phyloP scores from a whole-genome alignment of 1,140 invertebrate species.

The Drosophila bifasciata region DNA sequence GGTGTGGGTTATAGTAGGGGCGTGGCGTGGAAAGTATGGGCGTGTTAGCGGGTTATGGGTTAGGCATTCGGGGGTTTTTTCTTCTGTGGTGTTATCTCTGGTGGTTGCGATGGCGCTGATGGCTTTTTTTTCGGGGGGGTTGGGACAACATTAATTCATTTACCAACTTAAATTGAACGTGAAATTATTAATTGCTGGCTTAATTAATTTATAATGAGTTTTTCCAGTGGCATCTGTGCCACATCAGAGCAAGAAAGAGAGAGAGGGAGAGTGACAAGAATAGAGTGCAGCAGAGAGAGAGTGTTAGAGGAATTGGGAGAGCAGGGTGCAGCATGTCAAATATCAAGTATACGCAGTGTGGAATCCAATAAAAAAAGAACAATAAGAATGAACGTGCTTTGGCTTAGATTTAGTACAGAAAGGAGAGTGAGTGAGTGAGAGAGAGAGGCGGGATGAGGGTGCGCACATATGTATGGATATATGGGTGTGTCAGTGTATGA shows the following conservation, averaged over 20 bases:
- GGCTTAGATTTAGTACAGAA: too few relatives aligned
- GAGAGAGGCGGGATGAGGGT: too few relatives aligned
- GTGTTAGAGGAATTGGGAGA: slow-evolving; percentile 3
- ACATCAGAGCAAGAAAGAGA: slow-evolving; percentile 41
- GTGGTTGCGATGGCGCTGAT: slow-evolving; percentile 28
- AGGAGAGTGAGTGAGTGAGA: too few relatives aligned
- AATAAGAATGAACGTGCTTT: neutral
- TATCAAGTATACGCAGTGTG: slow-evolving; percentile 48
- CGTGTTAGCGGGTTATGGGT: neutral
- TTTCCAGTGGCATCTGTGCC: slow-evolving; percentile 58
- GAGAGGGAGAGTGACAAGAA: neutral
- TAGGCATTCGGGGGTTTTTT: slow-evolving; percentile 33
- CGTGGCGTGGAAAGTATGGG: neutral
- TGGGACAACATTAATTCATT: slow-evolving; percentile 64
- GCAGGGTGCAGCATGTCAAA: slow-evolving; percentile 34
- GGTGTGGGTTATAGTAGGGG: neutral
- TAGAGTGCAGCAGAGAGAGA: neutral
- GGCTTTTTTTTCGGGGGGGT: slow-evolving; percentile 10
- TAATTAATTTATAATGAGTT: slow-evolving; percentile 80
- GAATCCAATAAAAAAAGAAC: slow-evolving; percentile 33
- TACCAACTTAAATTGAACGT: slow-evolving; percentile 78
- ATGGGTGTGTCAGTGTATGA: neutral
- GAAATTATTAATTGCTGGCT: slow-evolving; percentile 78
- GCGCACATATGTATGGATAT: neutral
- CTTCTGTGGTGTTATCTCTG: slow-evolving; percentile 36